phyloP scores from a whole-genome alignment of 2,113 vertebrate species.

The Lepidothrix coronata region DNA sequence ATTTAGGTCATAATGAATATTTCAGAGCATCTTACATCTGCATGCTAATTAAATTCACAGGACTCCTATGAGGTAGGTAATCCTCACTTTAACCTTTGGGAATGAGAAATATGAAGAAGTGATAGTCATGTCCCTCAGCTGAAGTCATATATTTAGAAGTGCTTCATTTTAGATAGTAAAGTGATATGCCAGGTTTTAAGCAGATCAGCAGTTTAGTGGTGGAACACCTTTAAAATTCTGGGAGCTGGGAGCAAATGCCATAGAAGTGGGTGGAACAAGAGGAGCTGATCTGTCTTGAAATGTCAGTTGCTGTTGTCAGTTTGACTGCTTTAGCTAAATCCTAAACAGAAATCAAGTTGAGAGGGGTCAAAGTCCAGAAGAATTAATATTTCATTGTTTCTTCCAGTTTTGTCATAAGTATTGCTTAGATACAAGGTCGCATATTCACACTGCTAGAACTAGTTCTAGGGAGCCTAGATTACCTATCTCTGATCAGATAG shows the following conservation, averaged over 20 bases:
- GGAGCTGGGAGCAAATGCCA: neutral
- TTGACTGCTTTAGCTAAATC: neutral
- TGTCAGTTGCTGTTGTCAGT: neutral
- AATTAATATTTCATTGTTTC: neutral
- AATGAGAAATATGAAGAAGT: conserved; percentile 6
- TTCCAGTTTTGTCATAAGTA: neutral
- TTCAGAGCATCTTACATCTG: conserved; percentile 11
- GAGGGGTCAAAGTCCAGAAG: neutral
- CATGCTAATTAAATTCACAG: conserved; percentile 20
- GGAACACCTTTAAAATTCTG: neutral
- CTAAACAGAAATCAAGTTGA: neutral
- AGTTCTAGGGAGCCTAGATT: neutral
- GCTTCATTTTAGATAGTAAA: neutral
- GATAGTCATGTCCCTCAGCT: neutral
- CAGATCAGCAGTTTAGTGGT: neutral
- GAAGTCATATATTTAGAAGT: neutral
- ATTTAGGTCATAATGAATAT: conserved; percentile 22
- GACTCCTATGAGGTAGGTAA: neutral
- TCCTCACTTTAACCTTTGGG: conserved; percentile 20
- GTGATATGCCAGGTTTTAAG: neutral
- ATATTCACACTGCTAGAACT: neutral
- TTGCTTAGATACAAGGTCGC: neutral
- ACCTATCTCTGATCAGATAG: neutral
- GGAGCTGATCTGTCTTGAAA: neutral
- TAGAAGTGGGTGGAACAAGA: neutral